These are phyloP conservation scores for Acanthurus lineatus DNA, from an alignment of 2,797 vertebrate species.

Conservation along the genomic window DNA sequence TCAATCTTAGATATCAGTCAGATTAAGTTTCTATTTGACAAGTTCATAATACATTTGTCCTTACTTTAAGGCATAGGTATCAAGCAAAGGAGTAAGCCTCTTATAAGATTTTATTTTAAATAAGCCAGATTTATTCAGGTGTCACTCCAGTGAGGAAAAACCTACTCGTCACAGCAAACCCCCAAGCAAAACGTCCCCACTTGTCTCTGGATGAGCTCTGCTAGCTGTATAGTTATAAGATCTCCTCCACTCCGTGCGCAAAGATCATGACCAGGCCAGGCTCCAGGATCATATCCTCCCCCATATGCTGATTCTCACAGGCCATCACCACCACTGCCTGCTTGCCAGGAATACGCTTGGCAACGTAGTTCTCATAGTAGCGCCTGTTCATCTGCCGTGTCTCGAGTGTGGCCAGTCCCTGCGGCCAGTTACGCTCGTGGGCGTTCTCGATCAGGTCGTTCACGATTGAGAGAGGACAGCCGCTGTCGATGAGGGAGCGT, in stretches of 20 bases:
- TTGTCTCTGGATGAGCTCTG: conserved; percentile 55
- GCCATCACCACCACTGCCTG: conserved; percentile 99
- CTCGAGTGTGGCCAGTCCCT: conserved; percentile 97
- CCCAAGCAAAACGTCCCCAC: conserved; percentile 49
- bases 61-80: conserved; percentile 84
- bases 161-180: conserved; percentile 50
- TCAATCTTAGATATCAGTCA: conserved; percentile 71
- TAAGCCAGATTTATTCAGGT: conserved; percentile 66
- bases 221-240: conserved; percentile 82
- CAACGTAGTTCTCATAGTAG: conserved; percentile 99
- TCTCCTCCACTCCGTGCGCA: conserved; percentile 96
- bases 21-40: conserved; percentile 72
- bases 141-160: conserved; percentile 48
- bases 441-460: conserved; percentile 98
- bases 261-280: conserved; percentile 99
- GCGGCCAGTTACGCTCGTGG: conserved; percentile 98
- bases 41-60: conserved; percentile 71
- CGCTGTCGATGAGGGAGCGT: conserved; percentile 96
- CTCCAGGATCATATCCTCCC: conserved; percentile 99
- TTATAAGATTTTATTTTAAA: conserved; percentile 62
- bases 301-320: conserved; percentile 99
- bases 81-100: conserved; percentile 66
- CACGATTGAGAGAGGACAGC: conserved; percentile 96
- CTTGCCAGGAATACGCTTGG: conserved; percentile 98
- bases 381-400: conserved; percentile 98